Conservation (phyloP, 2,888 invertebrate species). For the Ceratothoa steindachneri region DNA sequence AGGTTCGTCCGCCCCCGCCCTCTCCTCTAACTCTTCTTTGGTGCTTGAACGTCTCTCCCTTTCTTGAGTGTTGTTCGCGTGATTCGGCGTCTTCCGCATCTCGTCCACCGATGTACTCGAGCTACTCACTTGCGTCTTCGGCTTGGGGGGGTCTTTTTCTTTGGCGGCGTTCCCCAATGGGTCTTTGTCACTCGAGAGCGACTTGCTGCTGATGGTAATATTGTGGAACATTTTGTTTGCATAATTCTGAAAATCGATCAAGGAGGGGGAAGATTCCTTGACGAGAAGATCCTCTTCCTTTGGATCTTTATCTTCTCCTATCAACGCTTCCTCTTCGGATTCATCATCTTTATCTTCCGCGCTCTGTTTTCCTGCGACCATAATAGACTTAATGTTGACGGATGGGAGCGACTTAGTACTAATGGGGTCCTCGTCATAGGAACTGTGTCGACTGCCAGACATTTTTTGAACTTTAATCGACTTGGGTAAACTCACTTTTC, state of each 20-base stretch:
- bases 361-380: slow-evolving; percentile 14
- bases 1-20: neutral
- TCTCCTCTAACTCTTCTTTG: slow-evolving; percentile 10
- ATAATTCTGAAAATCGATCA: slow-evolving; percentile 2
- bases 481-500: slow-evolving; percentile 6
- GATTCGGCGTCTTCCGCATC: no score
- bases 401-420: neutral
- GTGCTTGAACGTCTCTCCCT: neutral
- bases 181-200: neutral
- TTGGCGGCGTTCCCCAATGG: neutral
- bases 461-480: slow-evolving; percentile 3
- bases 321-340: slow-evolving; percentile 25
- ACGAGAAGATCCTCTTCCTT: slow-evolving; percentile 9
- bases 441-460: neutral
- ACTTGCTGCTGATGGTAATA: neutral
- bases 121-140: neutral
- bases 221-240: slow-evolving; percentile 2
- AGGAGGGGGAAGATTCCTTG: neutral
- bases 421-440: slow-evolving; percentile 2
- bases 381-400: neutral
- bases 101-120: no score
- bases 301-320: slow-evolving; percentile 13
- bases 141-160: slow-evolving; percentile 2
- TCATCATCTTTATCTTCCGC: slow-evolving; percentile 11
- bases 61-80: no score